Evolutionary conservation across 1,140 invertebrate genomes (phyloP), one percentile per base, ranked within the genome.

Genomic region (Drosophila orena): DNA sequence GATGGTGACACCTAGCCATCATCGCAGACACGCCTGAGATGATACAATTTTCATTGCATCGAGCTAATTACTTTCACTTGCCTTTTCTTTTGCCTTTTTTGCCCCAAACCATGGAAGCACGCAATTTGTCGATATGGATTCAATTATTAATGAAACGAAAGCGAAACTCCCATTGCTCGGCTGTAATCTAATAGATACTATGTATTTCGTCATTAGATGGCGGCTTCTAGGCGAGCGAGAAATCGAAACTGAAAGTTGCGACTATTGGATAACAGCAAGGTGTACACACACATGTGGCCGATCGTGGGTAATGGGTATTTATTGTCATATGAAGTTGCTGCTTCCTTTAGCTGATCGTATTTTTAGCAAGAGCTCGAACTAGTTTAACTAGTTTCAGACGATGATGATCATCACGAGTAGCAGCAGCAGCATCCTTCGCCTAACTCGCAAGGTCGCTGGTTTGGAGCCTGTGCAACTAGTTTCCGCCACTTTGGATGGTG

Each of bases 21-120:
- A 70, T 30, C 20, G n/a, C 37, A 46, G 40, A 24, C 56, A 75
- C 52, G 43, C 53, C 38, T 30, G 20, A 70, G 68, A 70, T 53
- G 62, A 68, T 60, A 12, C 15, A 10, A 38, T 20, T 35, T 11
- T 27, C 46, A 46, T 24, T 47, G 46, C 74, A 66, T 55, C 73
- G 57, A 47, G 38, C 59, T 88, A 88, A 86, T 86, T 86, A 86
- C 83, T 86, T 86, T 86, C 83, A 86, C 83, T 86, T 70, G 72
- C 49, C 2, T 59, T 50, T 30, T 58, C 42, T 35, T 59, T 88
- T 70, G 69, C 49, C 2, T 59, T 50, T 30, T 46, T 35, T 59
- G 27, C 49, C 34, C 43, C 24, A 30, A 17, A 54, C 30, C 17
- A 54, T 30, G 59, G 62, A 59, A 59, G 55, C 80, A 75, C 81